Evolutionary conservation across 2,113 vertebrate genomes (phyloP).

Genomic region (Rhodinocichla rosea): DNA sequence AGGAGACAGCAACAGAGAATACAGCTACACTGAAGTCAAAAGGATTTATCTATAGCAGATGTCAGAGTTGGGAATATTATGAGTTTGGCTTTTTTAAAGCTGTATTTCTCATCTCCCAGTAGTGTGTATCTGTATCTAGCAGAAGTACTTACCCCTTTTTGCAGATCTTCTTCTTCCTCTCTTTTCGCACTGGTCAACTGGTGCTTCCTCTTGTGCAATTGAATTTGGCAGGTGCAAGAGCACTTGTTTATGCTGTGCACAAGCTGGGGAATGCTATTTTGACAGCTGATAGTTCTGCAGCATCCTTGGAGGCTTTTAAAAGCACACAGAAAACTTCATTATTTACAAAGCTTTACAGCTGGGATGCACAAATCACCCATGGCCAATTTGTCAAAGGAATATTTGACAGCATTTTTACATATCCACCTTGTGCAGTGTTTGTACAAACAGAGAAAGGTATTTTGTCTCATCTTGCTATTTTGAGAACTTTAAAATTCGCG

Average conservation of each 20-base stretch:
- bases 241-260: not conserved
- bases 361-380: not conserved
- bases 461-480: not conserved
- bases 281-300: not conserved
- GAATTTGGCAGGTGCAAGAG: not conserved
- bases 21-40: not conserved
- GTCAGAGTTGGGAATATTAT: not conserved
- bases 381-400: not conserved
- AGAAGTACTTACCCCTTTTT: not conserved
- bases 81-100: not conserved
- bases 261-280: not conserved
- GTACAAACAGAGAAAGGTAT: not conserved
- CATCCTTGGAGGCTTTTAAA: slow-evolving; percentile 23
- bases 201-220: not conserved
- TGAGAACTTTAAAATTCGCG: not conserved
- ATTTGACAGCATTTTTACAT: not conserved
- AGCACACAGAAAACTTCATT: not conserved
- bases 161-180: not conserved
- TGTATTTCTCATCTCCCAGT: not conserved
- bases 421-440: not conserved
- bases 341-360: not conserved
- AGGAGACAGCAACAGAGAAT: not conserved
- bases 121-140: not conserved
- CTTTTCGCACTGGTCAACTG: not conserved
- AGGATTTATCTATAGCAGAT: not conserved